phyloP scores from a whole-genome alignment of 2,888 invertebrate species.

The Pristionchus japonicus region DNA sequence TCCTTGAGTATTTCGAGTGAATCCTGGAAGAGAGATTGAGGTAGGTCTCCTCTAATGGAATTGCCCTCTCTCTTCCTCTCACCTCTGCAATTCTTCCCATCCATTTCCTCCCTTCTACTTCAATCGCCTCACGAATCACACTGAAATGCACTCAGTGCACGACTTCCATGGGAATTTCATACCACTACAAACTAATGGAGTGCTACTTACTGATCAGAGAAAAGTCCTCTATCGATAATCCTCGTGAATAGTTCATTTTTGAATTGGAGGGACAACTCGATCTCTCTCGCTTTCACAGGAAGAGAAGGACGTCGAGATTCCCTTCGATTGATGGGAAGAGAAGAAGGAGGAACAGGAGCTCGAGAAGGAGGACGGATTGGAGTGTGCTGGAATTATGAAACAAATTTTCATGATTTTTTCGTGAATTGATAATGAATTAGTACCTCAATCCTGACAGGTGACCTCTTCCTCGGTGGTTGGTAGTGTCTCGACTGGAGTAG shows the following conservation, averaged over 20 bases:
- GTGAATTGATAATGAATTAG: background rate
- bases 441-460: slow-evolving; percentile 17
- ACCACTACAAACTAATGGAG: background rate
- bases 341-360: background rate
- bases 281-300: background rate
- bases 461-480: slow-evolving; percentile 40
- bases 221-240: slow-evolving; percentile 44
- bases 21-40: background rate
- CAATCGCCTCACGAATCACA: slow-evolving; percentile 25
- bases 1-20: slow-evolving; percentile 28
- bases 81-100: slow-evolving; percentile 22
- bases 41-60: slow-evolving; percentile 13
- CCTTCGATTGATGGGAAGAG: background rate
- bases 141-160: background rate
- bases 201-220: slow-evolving; percentile 32
- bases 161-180: background rate
- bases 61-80: background rate
- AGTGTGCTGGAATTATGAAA: background rate
- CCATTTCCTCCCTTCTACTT: slow-evolving; percentile 21
- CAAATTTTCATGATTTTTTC: background rate
- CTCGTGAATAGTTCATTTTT: slow-evolving; percentile 23
- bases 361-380: background rate
- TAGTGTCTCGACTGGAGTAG: slow-evolving; percentile 28
- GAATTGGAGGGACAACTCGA: slow-evolving; percentile 24
- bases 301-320: background rate